Evolutionary conservation across 2,113 vertebrate species (phyloP), one percentile per base, ranked within the genome.

Genomic region (Larimichthys polyactis): DNA sequence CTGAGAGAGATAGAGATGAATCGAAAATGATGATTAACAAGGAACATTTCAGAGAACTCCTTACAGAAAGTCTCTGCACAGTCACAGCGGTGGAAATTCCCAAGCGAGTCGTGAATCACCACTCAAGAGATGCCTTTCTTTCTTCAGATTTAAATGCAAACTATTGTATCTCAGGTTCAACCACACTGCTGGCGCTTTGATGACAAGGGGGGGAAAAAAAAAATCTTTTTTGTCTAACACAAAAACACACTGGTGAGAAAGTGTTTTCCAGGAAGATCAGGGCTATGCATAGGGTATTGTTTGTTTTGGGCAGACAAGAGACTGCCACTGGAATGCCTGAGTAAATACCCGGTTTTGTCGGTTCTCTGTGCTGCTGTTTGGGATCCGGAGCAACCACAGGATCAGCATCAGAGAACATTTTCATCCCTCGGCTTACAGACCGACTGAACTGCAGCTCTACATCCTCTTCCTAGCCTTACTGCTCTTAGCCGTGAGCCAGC

Each of bases 331-430:
- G 78, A 86, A 82, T 71, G 85, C 76, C 84, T 84, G 71, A 60
- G 83, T 85, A 90, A 89, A 93, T 80, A 79, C 59, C 67, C 44
- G 36, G 73, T 83, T 90, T 91, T 91, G 82, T 92, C 86, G 85
- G 82, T 81, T 78, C 65, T 82, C 78, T 66, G 75, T 75, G 83
- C 78, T 62, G 82, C 83, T 82, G 87, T 78, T 90, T 81, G 75
- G 85, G 75, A 90, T 83, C 89, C 79, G 62, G 67, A 81, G 79
- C 79, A 86, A 85, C 88, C 36, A 20, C 72, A 75, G 86, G 90
- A 91, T 90, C 89, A 88, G 87, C 90, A 92, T 87, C 86, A 89
- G 78, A 92, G 84, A 86, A 85, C 79, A 83, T 89, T 90, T 91
- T 92, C 85, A 90, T 92, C 90, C 87, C 79, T 71, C 8, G 70